A percentile compares a stretch with the other conserved stretches of the same genome.
Conservation (phyloP, 1,140 invertebrate genomes). For the Trissolcus basalis region DNA sequence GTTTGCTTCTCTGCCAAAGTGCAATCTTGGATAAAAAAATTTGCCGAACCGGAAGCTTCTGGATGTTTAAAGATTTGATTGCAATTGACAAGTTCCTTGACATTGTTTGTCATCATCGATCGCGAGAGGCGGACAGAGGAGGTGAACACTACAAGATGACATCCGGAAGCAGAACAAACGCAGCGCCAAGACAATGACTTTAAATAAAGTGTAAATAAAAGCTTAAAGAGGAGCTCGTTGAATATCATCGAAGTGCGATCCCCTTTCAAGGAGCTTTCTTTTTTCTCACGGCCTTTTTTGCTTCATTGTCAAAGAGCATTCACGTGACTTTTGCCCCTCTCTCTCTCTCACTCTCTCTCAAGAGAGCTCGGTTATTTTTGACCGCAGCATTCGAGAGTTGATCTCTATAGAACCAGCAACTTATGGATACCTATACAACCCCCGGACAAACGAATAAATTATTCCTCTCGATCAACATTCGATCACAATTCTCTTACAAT, state of each 20-base stretch:
- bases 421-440: slow-evolving; percentile 29
- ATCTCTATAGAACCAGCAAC: slow-evolving; percentile 19
- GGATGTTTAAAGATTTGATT: no score
- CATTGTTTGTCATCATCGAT: no score
- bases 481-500: no score
- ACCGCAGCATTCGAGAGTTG: slow-evolving; percentile 36
- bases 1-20: no score
- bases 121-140: no score
- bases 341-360: slow-evolving; percentile 13
- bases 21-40: no score
- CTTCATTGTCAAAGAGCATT: slow-evolving; percentile 39
- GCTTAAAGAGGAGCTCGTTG: slow-evolving; percentile 17
- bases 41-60: no score
- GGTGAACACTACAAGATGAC: no score
- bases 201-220: slow-evolving; percentile 27
- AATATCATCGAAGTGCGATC: slow-evolving; percentile 22
- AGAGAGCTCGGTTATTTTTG: slow-evolving; percentile 29
- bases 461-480: background rate
- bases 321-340: slow-evolving; percentile 31
- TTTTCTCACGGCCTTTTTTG: slow-evolving; percentile 27
- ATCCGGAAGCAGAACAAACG: no score
- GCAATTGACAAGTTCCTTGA: no score
- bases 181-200: background rate
- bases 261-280: slow-evolving; percentile 20
- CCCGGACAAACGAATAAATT: slow-evolving; percentile 20